Base-by-base conservation (phyloP, 2,113 vertebrate species). In the Toxotes chatareus region DNA sequence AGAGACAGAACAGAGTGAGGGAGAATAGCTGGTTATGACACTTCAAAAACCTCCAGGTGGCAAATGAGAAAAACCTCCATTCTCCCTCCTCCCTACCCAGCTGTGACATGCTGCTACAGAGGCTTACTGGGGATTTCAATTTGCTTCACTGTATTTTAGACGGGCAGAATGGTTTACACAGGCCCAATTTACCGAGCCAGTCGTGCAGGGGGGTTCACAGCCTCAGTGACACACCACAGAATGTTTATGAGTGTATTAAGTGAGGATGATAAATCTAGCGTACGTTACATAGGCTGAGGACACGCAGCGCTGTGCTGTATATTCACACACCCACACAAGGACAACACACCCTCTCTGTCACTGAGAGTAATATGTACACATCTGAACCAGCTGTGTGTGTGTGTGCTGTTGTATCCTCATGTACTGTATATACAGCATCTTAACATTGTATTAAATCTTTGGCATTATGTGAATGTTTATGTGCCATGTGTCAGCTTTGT, bases 211-310 rank as follows among this genome's bases (percentile, higher is more conserved):
- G 85, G 84, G 79, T 78, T 82, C 76, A 70, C 85, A 86, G 86
- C 82, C 84, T 88, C 73, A 32, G 72, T 87, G 88, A 90, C 90
- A 82, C 76, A 83, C 76, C 88, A 78, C 63, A 27, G 56, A 86
- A 91, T 93, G 91, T 93, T 94, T 92, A 93, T 85, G 91, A 91
- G 89, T 76, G 84, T 84, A 91, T 93, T 94, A 91, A 91, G 89
- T 89, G 79, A 91, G 79, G 86, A 89, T 86, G 89, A 93, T 93
- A 92, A 93, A 93, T 94, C 88, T 88, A 68, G 76, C 59, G 21
- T 57, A 65, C 49, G 47, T 57, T 83, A 56, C 86, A 73, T 76
- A 77, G 74, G 81, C 81, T 82, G 79, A 83, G 74, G 76, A 74
- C 64, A 65, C 46, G 47, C 21, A 11, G 74, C n/a, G 14, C 75